These are phyloP conservation scores for Galagoides demidoff DNA, from an alignment of 2,797 vertebrate genomes.

Conservation along the genomic window DNA sequence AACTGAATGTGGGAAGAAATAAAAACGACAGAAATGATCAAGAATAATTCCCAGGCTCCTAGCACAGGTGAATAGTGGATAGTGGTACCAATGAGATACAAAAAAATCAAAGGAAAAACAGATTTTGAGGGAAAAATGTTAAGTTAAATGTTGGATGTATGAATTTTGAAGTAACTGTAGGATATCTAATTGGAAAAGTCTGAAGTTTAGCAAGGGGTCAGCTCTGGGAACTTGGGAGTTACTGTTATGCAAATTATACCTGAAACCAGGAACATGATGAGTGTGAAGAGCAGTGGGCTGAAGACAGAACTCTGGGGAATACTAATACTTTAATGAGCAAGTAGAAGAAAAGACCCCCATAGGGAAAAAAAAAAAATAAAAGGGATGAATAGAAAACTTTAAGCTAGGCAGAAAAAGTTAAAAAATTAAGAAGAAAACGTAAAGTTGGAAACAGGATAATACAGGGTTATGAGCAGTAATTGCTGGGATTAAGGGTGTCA, in stretches of 20 bases:
- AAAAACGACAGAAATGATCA: neutral
- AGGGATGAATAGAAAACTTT: neutral
- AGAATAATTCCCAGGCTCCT: neutral
- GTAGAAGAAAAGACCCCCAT: neutral
- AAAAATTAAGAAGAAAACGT: neutral
- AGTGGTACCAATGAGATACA: neutral
- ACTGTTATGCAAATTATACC: neutral
- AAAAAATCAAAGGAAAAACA: conserved; percentile 20
- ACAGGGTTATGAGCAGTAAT: too few species aligned
- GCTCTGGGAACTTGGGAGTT: neutral
- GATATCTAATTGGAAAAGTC: neutral
- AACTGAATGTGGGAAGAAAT: neutral
- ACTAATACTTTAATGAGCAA: neutral
- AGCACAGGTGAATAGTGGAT: neutral
- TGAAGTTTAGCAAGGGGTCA: neutral
- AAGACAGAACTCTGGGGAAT: neutral
- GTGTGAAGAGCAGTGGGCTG: neutral
- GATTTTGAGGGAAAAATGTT: neutral
- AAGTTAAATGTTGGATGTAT: neutral
- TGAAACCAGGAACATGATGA: neutral
- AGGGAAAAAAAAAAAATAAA: neutral
- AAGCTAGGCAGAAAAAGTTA: too few species aligned
- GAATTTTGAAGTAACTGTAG: neutral
- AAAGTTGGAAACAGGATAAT: neutral
- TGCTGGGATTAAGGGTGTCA: neutral